These are phyloP conservation scores for Drosophila burlai DNA, from an alignment of 1,140 invertebrate species.

Conservation along the genomic window DNA sequence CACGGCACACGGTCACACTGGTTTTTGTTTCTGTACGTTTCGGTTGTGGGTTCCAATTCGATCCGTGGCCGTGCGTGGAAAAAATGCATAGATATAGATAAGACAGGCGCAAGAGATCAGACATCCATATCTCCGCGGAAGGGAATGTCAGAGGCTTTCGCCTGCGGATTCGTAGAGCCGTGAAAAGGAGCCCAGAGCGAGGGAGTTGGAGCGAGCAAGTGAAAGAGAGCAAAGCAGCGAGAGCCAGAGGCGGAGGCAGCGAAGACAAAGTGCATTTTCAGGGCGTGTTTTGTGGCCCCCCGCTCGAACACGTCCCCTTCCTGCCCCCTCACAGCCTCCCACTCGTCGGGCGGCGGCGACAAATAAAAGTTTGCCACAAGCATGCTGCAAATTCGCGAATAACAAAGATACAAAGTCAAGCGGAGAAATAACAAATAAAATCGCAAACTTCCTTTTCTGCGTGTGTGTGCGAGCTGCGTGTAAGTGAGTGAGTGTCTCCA, in stretches of 20 bases:
- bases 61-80: constrained; percentile 55
- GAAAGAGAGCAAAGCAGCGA: constrained; percentile 7
- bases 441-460: constrained; percentile 73
- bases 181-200: constrained; percentile 22
- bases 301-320: constrained; percentile 11
- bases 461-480: constrained; percentile 36
- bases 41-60: constrained; percentile 25
- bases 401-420: constrained; percentile 1
- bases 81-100: constrained; percentile 75
- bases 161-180: constrained; percentile 17
- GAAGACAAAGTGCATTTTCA: constrained; percentile 58
- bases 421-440: constrained; percentile 38
- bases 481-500: constrained; percentile 35
- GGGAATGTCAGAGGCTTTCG: constrained; percentile 1
- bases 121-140: constrained; percentile 27
- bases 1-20: background rate
- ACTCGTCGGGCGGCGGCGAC: constrained; percentile 18
- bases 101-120: constrained; percentile 43
- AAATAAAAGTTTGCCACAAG: constrained; percentile 21
- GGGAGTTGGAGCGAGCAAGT: constrained; percentile 12
- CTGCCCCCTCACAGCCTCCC: constrained; percentile 21
- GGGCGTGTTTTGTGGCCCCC: constrained; percentile 51
- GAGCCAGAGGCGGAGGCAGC: constrained; percentile 43
- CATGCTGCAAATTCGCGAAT: constrained; percentile 43
- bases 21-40: constrained; percentile 2